phyloP scores from a whole-genome alignment of 2,888 invertebrate genomes.

The Beris chalybata region DNA sequence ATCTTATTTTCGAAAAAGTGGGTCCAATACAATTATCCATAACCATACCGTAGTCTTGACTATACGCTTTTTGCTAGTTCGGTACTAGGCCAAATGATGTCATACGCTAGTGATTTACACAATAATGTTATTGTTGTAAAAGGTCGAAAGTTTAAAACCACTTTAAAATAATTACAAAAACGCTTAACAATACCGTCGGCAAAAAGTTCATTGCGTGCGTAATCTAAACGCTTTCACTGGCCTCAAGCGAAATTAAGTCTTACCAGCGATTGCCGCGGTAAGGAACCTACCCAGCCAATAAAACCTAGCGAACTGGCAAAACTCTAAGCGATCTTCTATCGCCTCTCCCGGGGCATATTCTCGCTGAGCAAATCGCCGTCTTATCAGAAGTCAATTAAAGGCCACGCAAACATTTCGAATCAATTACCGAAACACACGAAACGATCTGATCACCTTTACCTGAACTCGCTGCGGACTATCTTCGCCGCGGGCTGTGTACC shows the following conservation, averaged over 20 bases:
- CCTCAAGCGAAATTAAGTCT: background rate
- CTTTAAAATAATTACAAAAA: too few relatives aligned
- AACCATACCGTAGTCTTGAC: too few relatives aligned
- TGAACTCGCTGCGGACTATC: background rate
- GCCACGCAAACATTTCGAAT: constrained; percentile 32
- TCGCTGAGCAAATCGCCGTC: constrained; percentile 22
- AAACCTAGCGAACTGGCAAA: background rate
- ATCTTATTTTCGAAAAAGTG: too few relatives aligned
- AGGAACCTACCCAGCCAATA: background rate
- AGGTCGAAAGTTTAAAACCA: too few relatives aligned
- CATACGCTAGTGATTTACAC: too few relatives aligned
- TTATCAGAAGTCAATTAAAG: constrained; percentile 32
- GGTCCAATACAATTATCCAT: too few relatives aligned
- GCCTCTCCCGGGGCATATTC: constrained; percentile 5
- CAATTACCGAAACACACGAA: constrained; percentile 25
- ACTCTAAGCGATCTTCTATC: background rate
- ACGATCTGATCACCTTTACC: constrained; percentile 26
- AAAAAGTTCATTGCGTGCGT: constrained; percentile 15
- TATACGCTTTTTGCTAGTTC: too few relatives aligned
- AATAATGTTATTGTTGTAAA: too few relatives aligned
- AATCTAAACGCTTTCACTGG: constrained; percentile 20
- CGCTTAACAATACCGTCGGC: too few relatives aligned
- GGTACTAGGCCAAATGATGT: too few relatives aligned
- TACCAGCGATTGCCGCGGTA: background rate
- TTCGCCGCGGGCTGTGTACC: too few relatives aligned